Evolutionary conservation across 2,888 invertebrate species (phyloP).

Genomic region (Papilio gigon): DNA sequence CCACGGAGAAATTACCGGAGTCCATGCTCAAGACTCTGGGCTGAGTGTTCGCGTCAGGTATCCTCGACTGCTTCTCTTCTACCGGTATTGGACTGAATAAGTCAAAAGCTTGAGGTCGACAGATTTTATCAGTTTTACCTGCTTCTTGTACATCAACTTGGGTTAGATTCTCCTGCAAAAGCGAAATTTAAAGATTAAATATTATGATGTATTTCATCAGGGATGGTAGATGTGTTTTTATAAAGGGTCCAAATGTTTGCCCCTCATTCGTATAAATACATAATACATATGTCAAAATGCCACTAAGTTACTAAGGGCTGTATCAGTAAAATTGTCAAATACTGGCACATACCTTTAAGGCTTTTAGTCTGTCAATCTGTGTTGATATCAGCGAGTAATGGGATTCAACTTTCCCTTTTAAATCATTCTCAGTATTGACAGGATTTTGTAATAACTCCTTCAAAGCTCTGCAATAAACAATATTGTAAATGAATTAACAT

Average conservation of each 20-base stretch:
- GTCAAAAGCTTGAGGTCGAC: slow-evolving; percentile 73
- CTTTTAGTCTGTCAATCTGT: slow-evolving; percentile 85
- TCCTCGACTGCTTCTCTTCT: slow-evolving; percentile 70
- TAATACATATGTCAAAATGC: no score
- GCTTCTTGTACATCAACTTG: slow-evolving; percentile 48
- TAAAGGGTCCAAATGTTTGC: no score
- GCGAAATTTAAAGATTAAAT: background rate
- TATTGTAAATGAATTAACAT: background rate
- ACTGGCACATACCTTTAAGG: slow-evolving; percentile 83
- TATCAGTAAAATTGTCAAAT: no score
- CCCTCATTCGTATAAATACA: no score
- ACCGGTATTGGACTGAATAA: slow-evolving; percentile 81
- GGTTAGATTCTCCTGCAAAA: slow-evolving; percentile 66
- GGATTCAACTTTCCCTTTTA: slow-evolving; percentile 82
- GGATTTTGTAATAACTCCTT: slow-evolving; percentile 67
- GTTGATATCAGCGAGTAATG: slow-evolving; percentile 84
- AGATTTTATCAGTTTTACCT: slow-evolving; percentile 54
- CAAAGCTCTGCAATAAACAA: slow-evolving; percentile 73
- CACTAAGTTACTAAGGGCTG: no score
- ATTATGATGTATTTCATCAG: no score
- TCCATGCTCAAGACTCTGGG: slow-evolving; percentile 71
- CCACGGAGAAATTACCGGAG: slow-evolving; percentile 74
- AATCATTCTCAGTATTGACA: slow-evolving; percentile 65
- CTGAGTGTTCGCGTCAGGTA: slow-evolving; percentile 63
- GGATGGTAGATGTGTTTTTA: no score